phyloP scores from a whole-genome alignment of 2,113 vertebrate species.

The Lepidothrix coronata region DNA sequence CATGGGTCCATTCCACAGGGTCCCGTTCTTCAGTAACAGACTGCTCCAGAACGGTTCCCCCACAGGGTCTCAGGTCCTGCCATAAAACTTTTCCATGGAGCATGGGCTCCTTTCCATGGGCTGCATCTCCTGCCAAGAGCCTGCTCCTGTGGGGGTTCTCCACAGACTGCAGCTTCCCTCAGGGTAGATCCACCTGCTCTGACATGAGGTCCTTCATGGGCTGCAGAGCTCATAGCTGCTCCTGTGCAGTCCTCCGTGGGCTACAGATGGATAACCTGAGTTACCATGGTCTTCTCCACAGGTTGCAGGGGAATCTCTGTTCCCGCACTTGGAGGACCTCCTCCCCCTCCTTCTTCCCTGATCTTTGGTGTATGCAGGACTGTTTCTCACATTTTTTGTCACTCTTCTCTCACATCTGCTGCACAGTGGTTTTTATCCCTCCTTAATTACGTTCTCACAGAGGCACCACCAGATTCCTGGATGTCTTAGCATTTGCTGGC shows the following conservation, averaged over 20 bases:
- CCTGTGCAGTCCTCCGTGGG: neutral
- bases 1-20: neutral
- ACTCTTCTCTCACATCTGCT: neutral
- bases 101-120: neutral
- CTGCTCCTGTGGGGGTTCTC: neutral
- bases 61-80: neutral
- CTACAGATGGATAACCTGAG: neutral
- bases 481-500: neutral
- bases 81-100: neutral
- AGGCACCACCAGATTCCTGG: neutral
- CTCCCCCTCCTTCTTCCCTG: neutral
- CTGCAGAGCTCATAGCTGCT: neutral
- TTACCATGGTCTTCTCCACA: neutral
- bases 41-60: neutral
- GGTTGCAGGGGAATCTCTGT: neutral
- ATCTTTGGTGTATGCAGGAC: neutral
- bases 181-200: neutral
- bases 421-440: neutral
- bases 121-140: neutral
- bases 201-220: neutral
- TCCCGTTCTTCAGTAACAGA: neutral
- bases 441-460: neutral
- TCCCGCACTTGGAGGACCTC: neutral
- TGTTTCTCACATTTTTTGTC: neutral
- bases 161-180: rapidly evolving